Percentiles rank a stretch among this genome's conserved stretches.
These are phyloP conservation scores for Antheraea assamensis DNA, from an alignment of 2,888 invertebrate genomes.

Conservation along the genomic window DNA sequence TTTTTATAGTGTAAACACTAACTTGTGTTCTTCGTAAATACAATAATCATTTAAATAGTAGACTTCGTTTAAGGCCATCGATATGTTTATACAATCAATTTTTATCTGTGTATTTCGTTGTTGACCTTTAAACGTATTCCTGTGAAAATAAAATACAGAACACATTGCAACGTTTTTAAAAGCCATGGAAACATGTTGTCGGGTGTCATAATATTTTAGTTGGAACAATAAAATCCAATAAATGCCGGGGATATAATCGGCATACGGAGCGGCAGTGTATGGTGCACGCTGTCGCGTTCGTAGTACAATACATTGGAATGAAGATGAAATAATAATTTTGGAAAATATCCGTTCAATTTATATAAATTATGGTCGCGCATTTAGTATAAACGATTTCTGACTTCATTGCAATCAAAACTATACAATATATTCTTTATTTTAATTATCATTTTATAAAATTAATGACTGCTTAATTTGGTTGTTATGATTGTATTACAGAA, in stretches of 20 bases:
- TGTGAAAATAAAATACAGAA: constrained; percentile 11
- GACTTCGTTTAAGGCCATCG: not conserved
- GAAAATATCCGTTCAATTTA: constrained; percentile 18
- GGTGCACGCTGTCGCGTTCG: constrained; percentile 22
- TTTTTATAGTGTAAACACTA: not conserved
- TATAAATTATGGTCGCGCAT: not conserved
- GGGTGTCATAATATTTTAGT: constrained; percentile 51
- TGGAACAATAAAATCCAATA: constrained; percentile 49
- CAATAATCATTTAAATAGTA: not conserved
- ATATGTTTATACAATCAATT: not conserved
- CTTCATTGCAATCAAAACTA: not conserved
- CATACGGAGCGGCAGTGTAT: constrained; percentile 31
- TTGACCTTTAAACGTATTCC: constrained; percentile 2
- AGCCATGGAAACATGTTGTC: constrained; percentile 46
- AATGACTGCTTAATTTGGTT: not conserved
- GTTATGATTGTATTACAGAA: not conserved
- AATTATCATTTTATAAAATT: not conserved
- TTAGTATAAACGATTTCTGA: not conserved
- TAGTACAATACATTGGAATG: constrained; percentile 38
- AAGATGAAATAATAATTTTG: constrained; percentile 22
- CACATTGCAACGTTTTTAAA: constrained; percentile 34
- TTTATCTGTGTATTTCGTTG: not conserved
- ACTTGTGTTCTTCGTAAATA: not conserved
- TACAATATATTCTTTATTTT: not conserved
- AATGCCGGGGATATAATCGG: constrained; percentile 46